A percentile compares a stretch with the other conserved stretches of the same genome.
These are phyloP conservation scores for Stictocephala bisonia DNA, from an alignment of 2,888 invertebrate species.

Conservation along the genomic window DNA sequence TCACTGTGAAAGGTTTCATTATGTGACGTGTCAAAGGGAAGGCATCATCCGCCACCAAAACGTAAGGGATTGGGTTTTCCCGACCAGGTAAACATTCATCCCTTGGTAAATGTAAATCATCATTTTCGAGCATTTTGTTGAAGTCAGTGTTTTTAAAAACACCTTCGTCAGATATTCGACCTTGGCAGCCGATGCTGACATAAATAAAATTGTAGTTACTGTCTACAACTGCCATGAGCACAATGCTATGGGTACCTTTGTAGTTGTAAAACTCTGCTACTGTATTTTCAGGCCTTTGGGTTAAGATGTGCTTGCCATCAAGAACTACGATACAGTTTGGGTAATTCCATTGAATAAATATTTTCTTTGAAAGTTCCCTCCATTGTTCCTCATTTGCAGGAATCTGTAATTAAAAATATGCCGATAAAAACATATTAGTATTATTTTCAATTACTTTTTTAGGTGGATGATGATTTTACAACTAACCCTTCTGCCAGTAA, in stretches of 20 bases:
- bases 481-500: no score
- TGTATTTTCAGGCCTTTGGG: constrained; percentile 3
- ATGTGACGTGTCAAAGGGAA: constrained; percentile 47
- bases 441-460: no score
- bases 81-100: constrained; percentile 4
- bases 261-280: constrained; percentile 32
- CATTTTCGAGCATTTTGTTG: not conserved
- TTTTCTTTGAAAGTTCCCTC: not conserved
- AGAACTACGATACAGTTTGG: constrained; percentile 17
- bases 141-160: constrained; percentile 23
- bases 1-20: constrained; percentile 49
- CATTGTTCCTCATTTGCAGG: not conserved
- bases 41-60: constrained; percentile 51
- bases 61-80: constrained; percentile 31
- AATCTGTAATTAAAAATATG: no score
- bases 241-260: constrained; percentile 49
- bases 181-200: constrained; percentile 55
- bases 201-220: constrained; percentile 57
- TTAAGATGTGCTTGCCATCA: constrained; percentile 23
- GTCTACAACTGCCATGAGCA: constrained; percentile 55
- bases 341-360: constrained; percentile 1
- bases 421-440: no score
- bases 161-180: constrained; percentile 39
- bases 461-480: no score
- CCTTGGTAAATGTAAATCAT: not conserved